A percentile compares a stretch with the other conserved stretches of the same genome.
These are phyloP conservation scores for Thaleichthys pacificus DNA, from an alignment of 2,797 vertebrate species.

Conservation along the genomic window DNA sequence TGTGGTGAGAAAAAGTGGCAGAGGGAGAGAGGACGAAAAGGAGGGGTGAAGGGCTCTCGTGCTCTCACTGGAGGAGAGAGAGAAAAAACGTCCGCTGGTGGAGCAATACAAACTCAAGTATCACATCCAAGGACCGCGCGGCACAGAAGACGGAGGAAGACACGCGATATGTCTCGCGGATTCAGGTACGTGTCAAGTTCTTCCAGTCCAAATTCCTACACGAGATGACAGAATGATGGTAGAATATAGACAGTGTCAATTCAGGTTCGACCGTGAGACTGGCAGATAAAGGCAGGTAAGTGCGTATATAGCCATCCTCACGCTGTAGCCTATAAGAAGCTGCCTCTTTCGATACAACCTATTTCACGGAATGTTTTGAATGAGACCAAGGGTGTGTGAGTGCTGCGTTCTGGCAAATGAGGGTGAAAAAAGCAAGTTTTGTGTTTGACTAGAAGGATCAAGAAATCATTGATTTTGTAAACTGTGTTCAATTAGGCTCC, in stretches of 20 bases:
- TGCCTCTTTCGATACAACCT: constrained; percentile 3
- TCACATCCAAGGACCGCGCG: constrained; percentile 72
- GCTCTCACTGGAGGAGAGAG: constrained; percentile 60
- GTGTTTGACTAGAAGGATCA: neutral
- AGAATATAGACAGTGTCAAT: neutral
- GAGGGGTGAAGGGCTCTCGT: constrained; percentile 76
- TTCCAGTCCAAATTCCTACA: neutral
- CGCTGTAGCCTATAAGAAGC: constrained; percentile 3
- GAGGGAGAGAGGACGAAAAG: constrained; percentile 8
- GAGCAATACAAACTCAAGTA: constrained; percentile 74
- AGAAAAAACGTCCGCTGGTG: constrained; percentile 28
- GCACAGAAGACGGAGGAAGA: constrained; percentile 67
- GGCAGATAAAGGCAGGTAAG: constrained; percentile 5
- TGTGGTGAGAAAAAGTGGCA: constrained; percentile 19
- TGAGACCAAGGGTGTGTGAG: constrained; percentile 14
- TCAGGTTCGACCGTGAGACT: neutral
- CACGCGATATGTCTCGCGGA: constrained; percentile 70
- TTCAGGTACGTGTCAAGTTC: constrained; percentile 78
- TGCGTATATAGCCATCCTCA: constrained; percentile 17
- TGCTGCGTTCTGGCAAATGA: constrained; percentile 1
- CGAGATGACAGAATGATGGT: constrained; percentile 16
- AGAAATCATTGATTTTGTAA: neutral
- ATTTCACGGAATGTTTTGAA: constrained; percentile 21
- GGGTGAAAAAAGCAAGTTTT: neutral
- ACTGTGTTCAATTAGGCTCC: neutral